Base-by-base conservation (phyloP, 2,113 vertebrate species). In the Datnioides undecimradiatus region DNA sequence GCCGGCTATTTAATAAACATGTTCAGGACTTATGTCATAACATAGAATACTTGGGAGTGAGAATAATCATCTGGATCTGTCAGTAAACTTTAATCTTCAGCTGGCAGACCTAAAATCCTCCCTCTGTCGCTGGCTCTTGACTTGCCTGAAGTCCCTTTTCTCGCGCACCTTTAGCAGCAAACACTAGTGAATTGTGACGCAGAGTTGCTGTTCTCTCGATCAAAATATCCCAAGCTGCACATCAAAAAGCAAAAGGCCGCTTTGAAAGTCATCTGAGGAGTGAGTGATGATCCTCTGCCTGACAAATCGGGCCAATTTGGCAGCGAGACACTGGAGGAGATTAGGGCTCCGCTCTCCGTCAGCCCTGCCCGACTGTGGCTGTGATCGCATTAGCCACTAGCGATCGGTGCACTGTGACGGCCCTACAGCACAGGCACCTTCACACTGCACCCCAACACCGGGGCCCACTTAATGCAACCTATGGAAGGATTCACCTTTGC, bases 351-450 rank as follows among this genome's bases (percentile, higher is more conserved):
- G 25, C 88, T 80, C 78, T 78, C 80, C 57, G 85, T 84, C 74
- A 75, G 71, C 65, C 60, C 79, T 83, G 82, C 80, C 66, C 72
- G 84, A 80, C 84, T 84, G 86, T 73, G 68, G 57, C 87, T 89
- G 72, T 91, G 90, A 92, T 92, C 92, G 90, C 87, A 91, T 92
- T 90, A 92, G 80, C 83, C 79, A 73, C 80, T 36, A 78, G 85
- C 87, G 64, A 65, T 81, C 83, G 72, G 82, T n/a, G 59, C 88
- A 79, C 69, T 86, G 90, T 90, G 85, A 92, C 75, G 3, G 80
- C 70, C 65, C 87, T 51, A 34, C 78, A 80, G 78, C 82, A 76
- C 77, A 68, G 49, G 52, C 88, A 87, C 85, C 70, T 86, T 85
- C 82, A 90, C 80, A 83, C 78, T 46, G 29, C 69, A 66, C 49